These are phyloP conservation scores for Prionailurus bengalensis DNA, from an alignment of 2,113 vertebrate genomes.

Conservation along the genomic window DNA sequence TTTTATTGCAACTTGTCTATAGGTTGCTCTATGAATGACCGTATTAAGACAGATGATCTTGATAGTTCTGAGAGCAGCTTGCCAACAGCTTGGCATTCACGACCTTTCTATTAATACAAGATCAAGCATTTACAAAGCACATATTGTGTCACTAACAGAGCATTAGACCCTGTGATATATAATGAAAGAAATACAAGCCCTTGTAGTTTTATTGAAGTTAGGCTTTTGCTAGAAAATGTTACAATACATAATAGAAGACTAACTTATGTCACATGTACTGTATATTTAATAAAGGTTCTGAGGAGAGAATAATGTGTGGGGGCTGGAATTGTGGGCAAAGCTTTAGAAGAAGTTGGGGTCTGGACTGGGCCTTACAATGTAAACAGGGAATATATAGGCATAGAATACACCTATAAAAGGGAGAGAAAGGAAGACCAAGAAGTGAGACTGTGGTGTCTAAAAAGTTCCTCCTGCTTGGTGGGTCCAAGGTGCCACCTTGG, in stretches of 20 bases:
- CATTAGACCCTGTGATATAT: not conserved
- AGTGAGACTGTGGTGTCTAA: not conserved
- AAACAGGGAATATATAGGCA: not conserved
- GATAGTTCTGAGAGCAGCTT: conserved; percentile 24
- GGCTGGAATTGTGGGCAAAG: not conserved
- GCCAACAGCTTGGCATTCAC: not conserved
- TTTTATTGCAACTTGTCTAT: not conserved
- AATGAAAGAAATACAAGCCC: conserved; percentile 1
- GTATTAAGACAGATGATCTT: not conserved
- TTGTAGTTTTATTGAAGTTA: not conserved
- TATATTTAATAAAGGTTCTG: not conserved
- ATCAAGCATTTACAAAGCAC: not conserved
- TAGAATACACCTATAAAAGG: not conserved
- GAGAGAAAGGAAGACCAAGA: not conserved
- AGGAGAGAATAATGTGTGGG: not conserved
- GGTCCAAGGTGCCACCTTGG: not conserved
- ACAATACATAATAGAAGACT: not conserved
- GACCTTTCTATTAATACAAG: not conserved
- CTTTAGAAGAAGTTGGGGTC: not conserved
- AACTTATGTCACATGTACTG: not conserved
- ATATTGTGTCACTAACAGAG: not conserved
- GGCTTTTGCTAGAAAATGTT: conserved; percentile 32
- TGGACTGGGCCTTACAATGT: not conserved
- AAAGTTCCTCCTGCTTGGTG: not conserved
- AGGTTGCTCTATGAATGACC: not conserved